phyloP scores from a whole-genome alignment of 2,888 invertebrate species.

The Andrena fulva region DNA sequence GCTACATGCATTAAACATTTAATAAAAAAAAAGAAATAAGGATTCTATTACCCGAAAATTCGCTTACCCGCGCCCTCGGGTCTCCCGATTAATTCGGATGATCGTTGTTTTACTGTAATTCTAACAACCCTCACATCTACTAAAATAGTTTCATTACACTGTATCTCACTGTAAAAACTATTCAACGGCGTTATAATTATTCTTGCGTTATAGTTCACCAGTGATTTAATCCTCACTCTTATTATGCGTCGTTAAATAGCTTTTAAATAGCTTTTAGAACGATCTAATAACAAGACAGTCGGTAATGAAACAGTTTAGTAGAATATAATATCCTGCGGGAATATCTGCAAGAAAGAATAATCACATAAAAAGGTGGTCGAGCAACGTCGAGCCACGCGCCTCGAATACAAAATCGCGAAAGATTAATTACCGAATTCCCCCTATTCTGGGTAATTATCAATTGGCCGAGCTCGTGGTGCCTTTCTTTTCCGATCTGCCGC shows the following conservation, averaged over 20 bases:
- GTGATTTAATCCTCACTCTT: no score
- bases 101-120: no score
- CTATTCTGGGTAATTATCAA: conserved; percentile 55
- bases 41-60: no score
- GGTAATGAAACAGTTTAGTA: conserved; percentile 8
- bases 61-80: no score
- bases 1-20: no score
- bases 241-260: background rate
- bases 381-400: conserved; percentile 23
- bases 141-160: no score
- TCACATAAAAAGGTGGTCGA: conserved; percentile 8
- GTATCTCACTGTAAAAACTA: no score
- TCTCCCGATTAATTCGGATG: no score
- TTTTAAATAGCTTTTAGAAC: background rate
- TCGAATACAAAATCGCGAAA: conserved; percentile 47
- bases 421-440: conserved; percentile 55
- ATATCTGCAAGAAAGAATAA: background rate
- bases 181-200: no score
- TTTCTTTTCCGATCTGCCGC: conserved; percentile 29
- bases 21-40: no score
- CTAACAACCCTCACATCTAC: no score
- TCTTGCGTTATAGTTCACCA: no score
- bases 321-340: background rate
- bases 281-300: background rate
- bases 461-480: conserved; percentile 40